phyloP scores from a whole-genome alignment of 2,113 vertebrate genomes.

The Carassius auratus region DNA sequence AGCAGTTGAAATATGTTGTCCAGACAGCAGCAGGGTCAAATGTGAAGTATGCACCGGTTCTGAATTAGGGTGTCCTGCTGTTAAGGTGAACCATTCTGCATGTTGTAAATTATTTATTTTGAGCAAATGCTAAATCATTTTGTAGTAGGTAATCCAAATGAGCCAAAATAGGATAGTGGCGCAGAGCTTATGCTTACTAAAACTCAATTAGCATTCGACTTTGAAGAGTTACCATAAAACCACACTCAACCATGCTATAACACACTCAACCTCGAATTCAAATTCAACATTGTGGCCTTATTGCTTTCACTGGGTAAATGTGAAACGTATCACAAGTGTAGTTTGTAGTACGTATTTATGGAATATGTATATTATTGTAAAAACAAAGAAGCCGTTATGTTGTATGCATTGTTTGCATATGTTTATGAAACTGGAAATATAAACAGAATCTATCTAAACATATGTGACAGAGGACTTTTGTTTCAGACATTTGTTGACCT shows the following conservation, averaged over 20 bases:
- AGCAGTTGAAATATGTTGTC: slow-evolving; percentile 8
- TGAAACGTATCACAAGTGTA: not conserved
- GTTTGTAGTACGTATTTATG: not conserved
- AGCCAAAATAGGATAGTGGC: not conserved
- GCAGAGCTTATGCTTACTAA: not conserved
- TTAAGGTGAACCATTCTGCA: not conserved
- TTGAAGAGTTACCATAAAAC: slow-evolving; percentile 22
- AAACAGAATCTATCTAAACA: not conserved
- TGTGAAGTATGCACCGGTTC: slow-evolving; percentile 11
- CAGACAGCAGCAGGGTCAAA: slow-evolving; percentile 13
- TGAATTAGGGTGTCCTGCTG: slow-evolving; percentile 2
- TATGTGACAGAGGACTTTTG: not conserved
- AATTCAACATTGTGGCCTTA: not conserved
- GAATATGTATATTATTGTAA: not conserved
- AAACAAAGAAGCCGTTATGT: not conserved
- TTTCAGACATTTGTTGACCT: slow-evolving; percentile 14
- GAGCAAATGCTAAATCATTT: slow-evolving; percentile 1
- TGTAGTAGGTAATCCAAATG: slow-evolving; percentile 3
- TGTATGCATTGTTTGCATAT: not conserved
- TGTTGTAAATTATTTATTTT: slow-evolving; percentile 7
- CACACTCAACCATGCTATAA: not conserved
- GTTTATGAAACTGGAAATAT: not conserved
- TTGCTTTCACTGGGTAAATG: not conserved
- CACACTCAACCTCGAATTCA: slow-evolving; percentile 1
- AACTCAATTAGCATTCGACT: slow-evolving; percentile 4